Evolutionary conservation across 1,140 invertebrate species (phyloP), one percentile per base, ranked within the genome.

Genomic region (Apocrypta bakeri): DNA sequence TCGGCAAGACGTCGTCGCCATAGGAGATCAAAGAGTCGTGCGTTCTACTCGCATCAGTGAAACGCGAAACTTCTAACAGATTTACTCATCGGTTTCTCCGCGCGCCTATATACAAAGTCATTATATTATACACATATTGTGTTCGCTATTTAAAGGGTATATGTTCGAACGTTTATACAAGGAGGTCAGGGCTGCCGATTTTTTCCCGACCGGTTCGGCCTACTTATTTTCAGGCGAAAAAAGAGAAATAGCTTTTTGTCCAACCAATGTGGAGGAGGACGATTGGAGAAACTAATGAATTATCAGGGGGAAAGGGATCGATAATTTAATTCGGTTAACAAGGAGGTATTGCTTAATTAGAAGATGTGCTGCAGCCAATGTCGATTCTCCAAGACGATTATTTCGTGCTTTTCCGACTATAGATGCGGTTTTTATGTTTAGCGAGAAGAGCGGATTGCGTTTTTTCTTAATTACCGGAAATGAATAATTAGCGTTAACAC

Each of bases 401-500:
- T 17, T 48, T 48, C 48, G 17, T 7, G 48, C 63, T 66, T 66
- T 24, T 66, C 63, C 27, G 63, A 66, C 27, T 66, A 27, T 25
- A 25, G 11, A 8, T 66, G 63, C 63, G 27, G 17, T 64, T n/a
- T 25, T 3, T 25, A 25, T 64, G 61, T 27, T 64, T 64, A 0
- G 21, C 24, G 6, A 48, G 14, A 0, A n/a, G n/a, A n/a, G n/a
- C n/a, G n/a, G n/a, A n/a, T n/a, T n/a, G n/a, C n/a, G n/a, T n/a
- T n/a, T n/a, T n/a, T n/a, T n/a, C 0, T 27, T 73, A 80, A 80
- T 80, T 56, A 29, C 31, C 79, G 79, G 79, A 80, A 80, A 31
- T 66, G 68, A n/a, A 29, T 40, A 31, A 69, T 48, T 69, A 11
- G 2, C 68, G 14, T 11, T 11, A 68, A 56, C 12, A 68, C 21